Evolutionary conservation across 2,888 invertebrate genomes (phyloP), one percentile per base, ranked within the genome.

Genomic region (Eulithis prunata): DNA sequence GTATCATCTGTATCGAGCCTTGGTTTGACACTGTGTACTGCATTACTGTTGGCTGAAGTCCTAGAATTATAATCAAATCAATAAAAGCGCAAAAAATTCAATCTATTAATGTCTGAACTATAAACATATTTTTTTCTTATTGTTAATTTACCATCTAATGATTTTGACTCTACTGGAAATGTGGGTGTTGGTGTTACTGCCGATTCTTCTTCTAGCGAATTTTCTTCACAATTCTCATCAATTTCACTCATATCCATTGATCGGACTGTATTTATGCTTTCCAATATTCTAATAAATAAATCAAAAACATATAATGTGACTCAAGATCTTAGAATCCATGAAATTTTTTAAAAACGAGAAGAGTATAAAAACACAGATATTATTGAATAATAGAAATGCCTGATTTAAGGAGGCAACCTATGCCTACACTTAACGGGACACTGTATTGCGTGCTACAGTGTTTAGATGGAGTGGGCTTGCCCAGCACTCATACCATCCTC

Each of bases 21-120:
- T 89, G 91, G 72, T 90, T 93, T 2, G 93, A 91, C 6, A 93
- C 85, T 0, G 93, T 93, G 81, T 87, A 93, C 70, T 91, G 93
- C 63, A 90, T 80, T 8, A 73, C 71, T 14, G 57, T 36, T 59
- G 59, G 2, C 47, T n/a, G n/a, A 12, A 3, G n/a, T 14, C 36
- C 58, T 64, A 49, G 8, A 59, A 62, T 12, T 7, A 41, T 3
- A 4, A 32, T 6, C 32, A 32, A 4, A 32, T 32, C 32, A 32
- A 32, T 32, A 32, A 32, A 32, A 5, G 5, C 0, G 6, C 32
- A 7, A 10, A 8, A 4, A 4, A 41, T 13, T n/a, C 10, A 12
- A 46, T 57, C n/a, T n/a, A 41, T 1, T 11, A n/a, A 11, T 8
- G 21, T 32, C 32, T 6, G 3, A 32, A 32, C 6, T 6, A 32